phyloP scores from a whole-genome alignment of 1,140 invertebrate species.

The Diploscapter pachys region DNA sequence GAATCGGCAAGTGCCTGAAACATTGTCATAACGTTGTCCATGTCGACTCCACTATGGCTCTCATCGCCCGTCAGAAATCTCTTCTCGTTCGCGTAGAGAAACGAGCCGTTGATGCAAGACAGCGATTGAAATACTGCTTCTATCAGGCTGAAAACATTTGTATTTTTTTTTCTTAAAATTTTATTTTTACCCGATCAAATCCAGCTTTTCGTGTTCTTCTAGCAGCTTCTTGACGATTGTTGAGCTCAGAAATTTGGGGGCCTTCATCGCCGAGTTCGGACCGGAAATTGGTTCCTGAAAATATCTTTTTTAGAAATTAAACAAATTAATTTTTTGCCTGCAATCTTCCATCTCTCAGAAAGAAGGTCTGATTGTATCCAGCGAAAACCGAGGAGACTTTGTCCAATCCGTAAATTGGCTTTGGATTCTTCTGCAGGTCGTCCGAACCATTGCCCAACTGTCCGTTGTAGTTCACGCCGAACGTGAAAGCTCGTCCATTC shows the following conservation, averaged over 20 bases:
- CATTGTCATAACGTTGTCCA: conserved; percentile 64
- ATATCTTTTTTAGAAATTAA: not conserved
- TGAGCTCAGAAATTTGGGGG: conserved; percentile 14
- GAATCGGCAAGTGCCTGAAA: conserved; percentile 43
- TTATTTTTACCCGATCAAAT: conserved; percentile 30
- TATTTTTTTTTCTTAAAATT: too few species aligned
- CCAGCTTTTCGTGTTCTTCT: conserved; percentile 31
- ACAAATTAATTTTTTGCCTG: conserved; percentile 3
- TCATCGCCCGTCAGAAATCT: conserved; percentile 57
- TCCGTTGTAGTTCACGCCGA: conserved; percentile 81
- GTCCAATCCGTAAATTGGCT: conserved; percentile 22
- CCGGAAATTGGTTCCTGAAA: conserved; percentile 13
- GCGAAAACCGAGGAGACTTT: conserved; percentile 38
- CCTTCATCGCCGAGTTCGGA: conserved; percentile 27
- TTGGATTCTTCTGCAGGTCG: conserved; percentile 18
- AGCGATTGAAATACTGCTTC: conserved; percentile 80
- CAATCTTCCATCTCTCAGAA: conserved; percentile 14
- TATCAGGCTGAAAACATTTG: conserved; percentile 67
- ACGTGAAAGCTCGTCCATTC: conserved; percentile 75
- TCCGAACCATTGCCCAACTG: conserved; percentile 70
- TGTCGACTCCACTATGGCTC: conserved; percentile 71
- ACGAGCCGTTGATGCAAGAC: conserved; percentile 84
- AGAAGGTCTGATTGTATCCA: conserved; percentile 46
- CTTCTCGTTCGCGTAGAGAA: conserved; percentile 60
- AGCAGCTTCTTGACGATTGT: conserved; percentile 18